Conservation (phyloP, 1,140 invertebrate species). For the Zaprionus tsacasi region DNA sequence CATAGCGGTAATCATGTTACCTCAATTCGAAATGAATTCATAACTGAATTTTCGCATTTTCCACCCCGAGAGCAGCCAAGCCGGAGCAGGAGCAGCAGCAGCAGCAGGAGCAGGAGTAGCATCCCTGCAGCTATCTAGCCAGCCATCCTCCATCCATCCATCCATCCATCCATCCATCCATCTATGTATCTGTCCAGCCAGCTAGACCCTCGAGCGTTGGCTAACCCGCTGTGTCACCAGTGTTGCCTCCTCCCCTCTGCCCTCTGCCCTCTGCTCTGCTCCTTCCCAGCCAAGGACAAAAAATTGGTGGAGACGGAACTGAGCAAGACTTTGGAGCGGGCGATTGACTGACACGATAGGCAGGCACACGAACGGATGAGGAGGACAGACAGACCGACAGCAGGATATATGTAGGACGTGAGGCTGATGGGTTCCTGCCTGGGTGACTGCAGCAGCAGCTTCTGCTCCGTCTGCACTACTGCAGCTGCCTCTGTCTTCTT, state of each 20-base stretch:
- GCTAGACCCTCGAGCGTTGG: conserved; percentile 37
- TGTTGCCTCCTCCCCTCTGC: background rate
- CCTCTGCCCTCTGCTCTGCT: no score
- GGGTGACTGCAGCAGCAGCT: no score
- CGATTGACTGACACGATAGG: conserved; percentile 9
- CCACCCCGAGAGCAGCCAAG: conserved; percentile 18
- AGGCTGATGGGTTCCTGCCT: conserved; percentile 26
- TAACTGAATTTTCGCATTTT: conserved; percentile 83
- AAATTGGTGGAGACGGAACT: background rate
- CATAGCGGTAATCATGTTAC: conserved; percentile 84
- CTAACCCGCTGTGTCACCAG: conserved; percentile 42
- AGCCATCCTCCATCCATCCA: conserved; percentile 20
- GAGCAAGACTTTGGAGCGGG: background rate
- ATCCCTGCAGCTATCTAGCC: conserved; percentile 29
- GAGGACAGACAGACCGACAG: conserved; percentile 17
- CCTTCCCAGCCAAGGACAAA: background rate
- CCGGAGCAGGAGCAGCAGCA: background rate
- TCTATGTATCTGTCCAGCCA: conserved; percentile 18
- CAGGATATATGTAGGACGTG: conserved; percentile 46
- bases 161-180: conserved; percentile 22
- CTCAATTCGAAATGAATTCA: conserved; percentile 84
- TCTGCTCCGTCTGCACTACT: background rate
- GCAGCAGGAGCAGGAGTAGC: conserved; percentile 14
- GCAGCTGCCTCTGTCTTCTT: background rate
- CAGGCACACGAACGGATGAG: conserved; percentile 19